phyloP scores from a whole-genome alignment of 2,113 vertebrate species.

The Pipra filicauda region DNA sequence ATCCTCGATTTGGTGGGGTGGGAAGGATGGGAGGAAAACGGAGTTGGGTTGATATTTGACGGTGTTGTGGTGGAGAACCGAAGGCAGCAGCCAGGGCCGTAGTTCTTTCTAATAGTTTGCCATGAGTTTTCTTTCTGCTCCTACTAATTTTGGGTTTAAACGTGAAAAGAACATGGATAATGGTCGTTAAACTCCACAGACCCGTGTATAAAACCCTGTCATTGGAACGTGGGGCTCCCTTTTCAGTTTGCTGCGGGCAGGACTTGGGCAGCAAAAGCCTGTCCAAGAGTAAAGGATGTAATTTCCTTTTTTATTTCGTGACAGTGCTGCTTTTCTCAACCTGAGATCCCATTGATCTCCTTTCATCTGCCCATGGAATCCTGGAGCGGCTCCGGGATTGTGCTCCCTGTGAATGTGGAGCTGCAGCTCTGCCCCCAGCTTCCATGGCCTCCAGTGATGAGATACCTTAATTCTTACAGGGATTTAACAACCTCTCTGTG shows the following conservation, averaged over 20 bases:
- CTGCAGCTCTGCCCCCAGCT: slow-evolving; percentile 3
- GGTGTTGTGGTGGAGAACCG: background rate
- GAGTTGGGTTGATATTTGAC: background rate
- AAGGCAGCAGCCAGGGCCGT: background rate
- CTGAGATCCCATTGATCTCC: background rate
- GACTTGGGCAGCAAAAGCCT: slow-evolving; percentile 4
- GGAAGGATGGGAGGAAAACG: background rate
- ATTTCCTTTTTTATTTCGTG: background rate
- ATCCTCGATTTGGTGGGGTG: slow-evolving; percentile 7
- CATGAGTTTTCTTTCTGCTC: slow-evolving; percentile 9
- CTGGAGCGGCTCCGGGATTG: background rate
- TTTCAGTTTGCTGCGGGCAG: background rate
- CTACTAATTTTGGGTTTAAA: background rate
- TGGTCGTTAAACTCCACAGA: background rate
- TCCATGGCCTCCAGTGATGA: background rate
- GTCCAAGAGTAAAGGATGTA: background rate
- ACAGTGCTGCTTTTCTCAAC: slow-evolving; percentile 1
- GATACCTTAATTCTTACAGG: background rate
- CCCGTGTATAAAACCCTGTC: background rate
- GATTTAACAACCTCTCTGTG: background rate
- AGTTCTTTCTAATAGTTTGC: background rate
- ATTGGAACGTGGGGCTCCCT: background rate
- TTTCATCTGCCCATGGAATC: background rate
- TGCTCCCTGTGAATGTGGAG: background rate
- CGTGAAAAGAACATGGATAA: accelerated